phyloP scores from a whole-genome alignment of 2,797 vertebrate species.

The Masticophis lateralis region DNA sequence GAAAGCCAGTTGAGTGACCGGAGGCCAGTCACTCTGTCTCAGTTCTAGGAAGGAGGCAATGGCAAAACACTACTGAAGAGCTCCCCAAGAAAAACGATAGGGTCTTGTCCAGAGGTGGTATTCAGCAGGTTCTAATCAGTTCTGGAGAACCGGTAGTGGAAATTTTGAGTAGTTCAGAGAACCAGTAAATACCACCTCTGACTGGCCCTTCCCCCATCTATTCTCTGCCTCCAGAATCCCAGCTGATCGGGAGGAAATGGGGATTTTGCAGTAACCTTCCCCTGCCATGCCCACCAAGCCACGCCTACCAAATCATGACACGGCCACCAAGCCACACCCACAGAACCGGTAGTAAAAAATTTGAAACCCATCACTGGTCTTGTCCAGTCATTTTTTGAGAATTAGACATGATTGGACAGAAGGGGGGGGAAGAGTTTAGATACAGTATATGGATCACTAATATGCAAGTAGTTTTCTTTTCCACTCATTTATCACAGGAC shows the following conservation, averaged over 20 bases:
- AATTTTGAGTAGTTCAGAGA: too few species aligned
- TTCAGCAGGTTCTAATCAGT: too few species aligned
- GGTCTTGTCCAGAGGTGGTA: background rate
- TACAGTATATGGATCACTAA: background rate
- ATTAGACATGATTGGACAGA: background rate
- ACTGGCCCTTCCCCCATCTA: too few species aligned
- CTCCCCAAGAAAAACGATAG: background rate
- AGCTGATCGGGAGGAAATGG: too few species aligned
- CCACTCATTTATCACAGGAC: background rate
- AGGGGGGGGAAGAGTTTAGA: background rate
- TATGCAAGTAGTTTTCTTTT: background rate
- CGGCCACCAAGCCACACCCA: too few species aligned
- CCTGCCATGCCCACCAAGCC: too few species aligned
- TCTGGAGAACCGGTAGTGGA: too few species aligned
- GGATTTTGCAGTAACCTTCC: too few species aligned
- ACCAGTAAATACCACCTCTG: too few species aligned
- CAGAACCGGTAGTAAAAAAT: too few species aligned
- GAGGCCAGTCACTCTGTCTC: background rate
- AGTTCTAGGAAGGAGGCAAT: background rate
- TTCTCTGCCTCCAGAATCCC: too few species aligned
- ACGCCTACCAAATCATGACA: too few species aligned
- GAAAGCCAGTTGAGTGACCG: background rate
- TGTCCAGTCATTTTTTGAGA: background rate
- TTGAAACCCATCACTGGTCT: background rate
- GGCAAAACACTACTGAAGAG: background rate